Conservation (phyloP, 1,140 invertebrate genomes). For the Brachionus sp. region DNA sequence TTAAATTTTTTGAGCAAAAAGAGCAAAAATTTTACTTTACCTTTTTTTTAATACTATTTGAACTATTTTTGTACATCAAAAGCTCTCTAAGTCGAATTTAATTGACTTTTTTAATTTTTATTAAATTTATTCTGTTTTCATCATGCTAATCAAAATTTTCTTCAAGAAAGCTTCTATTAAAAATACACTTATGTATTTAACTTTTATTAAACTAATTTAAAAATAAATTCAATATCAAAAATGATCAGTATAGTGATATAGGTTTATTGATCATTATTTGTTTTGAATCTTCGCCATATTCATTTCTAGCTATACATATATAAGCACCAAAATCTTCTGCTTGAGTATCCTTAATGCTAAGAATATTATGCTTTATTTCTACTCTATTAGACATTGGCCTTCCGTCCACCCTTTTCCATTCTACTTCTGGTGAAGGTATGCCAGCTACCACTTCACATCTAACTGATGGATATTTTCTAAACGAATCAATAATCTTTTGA, state of each 20-base stretch:
- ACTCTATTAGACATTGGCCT: not conserved
- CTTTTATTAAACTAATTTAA: not conserved
- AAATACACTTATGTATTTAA: not conserved
- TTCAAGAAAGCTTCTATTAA: no score
- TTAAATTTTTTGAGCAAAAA: no score
- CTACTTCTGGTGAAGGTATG: not conserved
- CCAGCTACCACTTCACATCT: not conserved
- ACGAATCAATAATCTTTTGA: not conserved
- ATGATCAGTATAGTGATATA: not conserved
- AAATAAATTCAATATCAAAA: not conserved
- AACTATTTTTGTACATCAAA: no score
- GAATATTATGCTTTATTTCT: not conserved
- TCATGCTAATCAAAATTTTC: no score
- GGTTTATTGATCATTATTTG: not conserved
- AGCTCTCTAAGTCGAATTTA: no score
- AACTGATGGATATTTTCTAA: constrained; percentile 4
- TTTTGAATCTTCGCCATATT: not conserved
- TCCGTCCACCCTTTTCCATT: constrained; percentile 2
- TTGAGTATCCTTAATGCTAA: constrained; percentile 21
- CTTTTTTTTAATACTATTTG: no score
- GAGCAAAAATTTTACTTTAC: no score
- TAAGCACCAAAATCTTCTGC: constrained; percentile 11
- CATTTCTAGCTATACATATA: not conserved
- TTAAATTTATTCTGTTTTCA: no score
- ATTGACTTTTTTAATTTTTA: no score